These are phyloP conservation scores for Spheniscus humboldti DNA, from an alignment of 2,797 vertebrate species.

Conservation along the genomic window DNA sequence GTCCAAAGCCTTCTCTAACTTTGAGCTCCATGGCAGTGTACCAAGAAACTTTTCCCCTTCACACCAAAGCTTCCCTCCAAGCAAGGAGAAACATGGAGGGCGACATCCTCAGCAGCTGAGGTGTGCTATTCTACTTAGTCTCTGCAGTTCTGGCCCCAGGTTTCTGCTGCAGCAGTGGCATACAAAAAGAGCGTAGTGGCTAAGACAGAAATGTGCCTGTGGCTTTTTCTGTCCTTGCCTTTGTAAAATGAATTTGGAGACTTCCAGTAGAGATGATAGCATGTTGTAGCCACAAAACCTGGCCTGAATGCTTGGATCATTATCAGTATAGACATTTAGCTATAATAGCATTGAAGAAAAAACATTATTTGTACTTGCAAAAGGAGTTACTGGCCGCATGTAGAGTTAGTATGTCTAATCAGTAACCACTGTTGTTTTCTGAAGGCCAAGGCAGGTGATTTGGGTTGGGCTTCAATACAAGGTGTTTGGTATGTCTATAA, in stretches of 20 bases:
- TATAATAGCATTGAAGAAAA: neutral
- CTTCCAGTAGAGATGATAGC: neutral
- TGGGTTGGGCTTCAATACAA: neutral
- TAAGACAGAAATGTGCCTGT: neutral
- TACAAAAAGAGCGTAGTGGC: neutral
- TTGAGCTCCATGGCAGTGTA: neutral
- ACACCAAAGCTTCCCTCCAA: neutral
- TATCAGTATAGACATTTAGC: neutral
- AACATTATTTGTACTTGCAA: neutral
- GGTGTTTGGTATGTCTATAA: neutral
- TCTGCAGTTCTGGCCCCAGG: neutral
- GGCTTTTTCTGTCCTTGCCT: neutral
- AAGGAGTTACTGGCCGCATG: neutral
- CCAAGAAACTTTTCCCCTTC: neutral
- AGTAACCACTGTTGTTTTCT: neutral
- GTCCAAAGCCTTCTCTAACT: neutral
- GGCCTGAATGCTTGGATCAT: neutral
- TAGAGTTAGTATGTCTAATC: neutral
- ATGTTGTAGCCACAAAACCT: neutral
- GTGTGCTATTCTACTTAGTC: neutral
- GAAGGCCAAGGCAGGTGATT: neutral
- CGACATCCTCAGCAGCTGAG: neutral
- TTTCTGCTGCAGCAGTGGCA: neutral
- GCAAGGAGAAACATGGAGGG: neutral
- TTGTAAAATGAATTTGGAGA: neutral